A percentile compares a stretch with the other conserved stretches of the same genome.
These are phyloP conservation scores for Noctua janthe DNA, from an alignment of 2,888 invertebrate species.

Conservation along the genomic window DNA sequence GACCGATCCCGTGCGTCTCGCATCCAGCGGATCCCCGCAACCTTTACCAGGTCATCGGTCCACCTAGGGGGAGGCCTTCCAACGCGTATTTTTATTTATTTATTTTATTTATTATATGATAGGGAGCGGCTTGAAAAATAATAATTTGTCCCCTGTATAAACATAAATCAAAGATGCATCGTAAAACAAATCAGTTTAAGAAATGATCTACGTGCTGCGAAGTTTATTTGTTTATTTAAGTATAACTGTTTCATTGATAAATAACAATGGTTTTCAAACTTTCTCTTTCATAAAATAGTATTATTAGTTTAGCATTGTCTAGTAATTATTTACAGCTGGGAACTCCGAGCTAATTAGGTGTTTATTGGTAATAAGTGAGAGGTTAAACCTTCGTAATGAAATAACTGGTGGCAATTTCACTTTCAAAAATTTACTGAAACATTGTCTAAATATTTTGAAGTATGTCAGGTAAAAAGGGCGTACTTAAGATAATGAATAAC, in stretches of 20 bases:
- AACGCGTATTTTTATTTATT: no score
- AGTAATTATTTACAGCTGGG: conserved; percentile 26
- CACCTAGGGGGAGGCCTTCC: no score
- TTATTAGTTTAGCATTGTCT: not conserved
- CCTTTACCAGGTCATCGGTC: no score
- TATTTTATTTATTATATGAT: no score
- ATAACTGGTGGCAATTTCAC: conserved; percentile 38
- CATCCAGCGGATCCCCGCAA: no score
- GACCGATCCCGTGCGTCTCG: no score
- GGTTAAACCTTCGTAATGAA: conserved; percentile 32
- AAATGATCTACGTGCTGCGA: not conserved
- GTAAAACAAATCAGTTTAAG: not conserved
- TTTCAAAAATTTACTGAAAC: not conserved
- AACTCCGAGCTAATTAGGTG: conserved; percentile 41
- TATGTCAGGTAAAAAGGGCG: not conserved
- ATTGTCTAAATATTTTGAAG: not conserved
- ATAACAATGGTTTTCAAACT: not conserved
- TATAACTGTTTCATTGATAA: not conserved
- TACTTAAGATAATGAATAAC: not conserved
- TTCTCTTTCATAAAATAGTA: conserved; percentile 8
- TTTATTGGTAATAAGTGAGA: conserved; percentile 42
- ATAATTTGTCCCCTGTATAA: not conserved
- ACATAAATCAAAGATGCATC: not conserved
- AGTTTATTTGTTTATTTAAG: not conserved
- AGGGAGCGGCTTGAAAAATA: no score